Base-by-base conservation (phyloP, 2,797 vertebrate genomes). In the Manis javanica region DNA sequence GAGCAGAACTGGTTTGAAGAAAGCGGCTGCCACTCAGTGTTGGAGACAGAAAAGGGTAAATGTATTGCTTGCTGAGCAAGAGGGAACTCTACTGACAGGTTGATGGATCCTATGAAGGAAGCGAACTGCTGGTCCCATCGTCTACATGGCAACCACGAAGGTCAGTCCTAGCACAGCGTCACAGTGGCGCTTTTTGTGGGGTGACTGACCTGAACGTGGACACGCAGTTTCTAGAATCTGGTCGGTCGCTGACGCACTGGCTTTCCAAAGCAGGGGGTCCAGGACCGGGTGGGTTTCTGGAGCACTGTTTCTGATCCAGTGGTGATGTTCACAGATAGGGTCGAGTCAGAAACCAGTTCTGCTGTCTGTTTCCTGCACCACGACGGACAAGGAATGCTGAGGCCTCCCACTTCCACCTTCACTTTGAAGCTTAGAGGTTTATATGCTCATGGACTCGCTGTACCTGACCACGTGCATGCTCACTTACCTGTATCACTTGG, bases 361-460 rank as follows among this genome's bases (percentile, higher is more conserved):
- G 34, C 16, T n/a, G 7, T 75, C 23, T n/a, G 7, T 75, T 69
- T 59, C 15, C 0, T 23, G 18, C 26, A 3, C 31, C 16, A 2
- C 1, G 11, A 2, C 1, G 5, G 1, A 23, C 2, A 13, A 0
- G 3, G 29, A 29, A n/a, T 21, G 18, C 4, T 26, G 7, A 39
- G 11, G 23, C 2, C 13, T 26, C 2, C 9, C 2, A 2, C 2
- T 4, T 31, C 29, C 61, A 26, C 15, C 7, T 71, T 37, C 68
- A 26, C 24, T 26, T 14, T 61, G 26, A 29, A 61, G 59, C 59
- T 13, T 31, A 14, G 14, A n/a, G 7, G 0, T 64, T 37, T 18
- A 5, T 4, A 19, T 37, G 9, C 39, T 37, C 19, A 37, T 23
- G 7, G 37, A 46, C 24, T 31, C 14, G 46, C 57, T 4, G 2